These are phyloP conservation scores for Calidris pugnax DNA, from an alignment of 2,113 vertebrate species.

Conservation along the genomic window DNA sequence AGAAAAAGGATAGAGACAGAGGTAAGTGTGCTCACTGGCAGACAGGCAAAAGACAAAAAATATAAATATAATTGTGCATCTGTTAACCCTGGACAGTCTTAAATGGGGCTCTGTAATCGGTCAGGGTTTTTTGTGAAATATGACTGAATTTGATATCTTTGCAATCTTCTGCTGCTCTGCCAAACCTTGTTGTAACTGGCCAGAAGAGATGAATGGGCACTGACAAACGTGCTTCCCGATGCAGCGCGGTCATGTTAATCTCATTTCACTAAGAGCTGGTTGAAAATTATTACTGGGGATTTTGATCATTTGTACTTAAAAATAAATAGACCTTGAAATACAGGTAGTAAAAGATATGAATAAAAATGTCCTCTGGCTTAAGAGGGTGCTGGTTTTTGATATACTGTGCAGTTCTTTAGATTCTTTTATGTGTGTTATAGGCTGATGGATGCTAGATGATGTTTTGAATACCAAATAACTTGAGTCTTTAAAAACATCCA, in stretches of 20 bases:
- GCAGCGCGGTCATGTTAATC: background rate
- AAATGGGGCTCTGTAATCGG: background rate
- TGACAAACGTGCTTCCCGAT: background rate
- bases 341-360: background rate
- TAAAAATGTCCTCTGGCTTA: background rate
- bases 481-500: slow-evolving; percentile 31
- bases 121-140: background rate
- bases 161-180: background rate
- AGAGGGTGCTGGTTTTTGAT: background rate
- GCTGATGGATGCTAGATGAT: slow-evolving; percentile 26
- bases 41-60: background rate
- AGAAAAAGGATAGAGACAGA: background rate
- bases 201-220: background rate
- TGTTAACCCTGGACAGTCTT: background rate
- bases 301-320: background rate
- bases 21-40: background rate
- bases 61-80: background rate
- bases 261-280: background rate
- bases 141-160: background rate
- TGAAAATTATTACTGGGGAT: background rate
- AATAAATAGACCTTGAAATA: slow-evolving; percentile 21
- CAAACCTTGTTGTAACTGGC: background rate
- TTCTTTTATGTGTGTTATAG: background rate
- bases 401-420: background rate
- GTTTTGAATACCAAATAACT: slow-evolving; percentile 55